Evolutionary conservation across 2,888 invertebrate genomes (phyloP).

Genomic region (Lasiommata megera): DNA sequence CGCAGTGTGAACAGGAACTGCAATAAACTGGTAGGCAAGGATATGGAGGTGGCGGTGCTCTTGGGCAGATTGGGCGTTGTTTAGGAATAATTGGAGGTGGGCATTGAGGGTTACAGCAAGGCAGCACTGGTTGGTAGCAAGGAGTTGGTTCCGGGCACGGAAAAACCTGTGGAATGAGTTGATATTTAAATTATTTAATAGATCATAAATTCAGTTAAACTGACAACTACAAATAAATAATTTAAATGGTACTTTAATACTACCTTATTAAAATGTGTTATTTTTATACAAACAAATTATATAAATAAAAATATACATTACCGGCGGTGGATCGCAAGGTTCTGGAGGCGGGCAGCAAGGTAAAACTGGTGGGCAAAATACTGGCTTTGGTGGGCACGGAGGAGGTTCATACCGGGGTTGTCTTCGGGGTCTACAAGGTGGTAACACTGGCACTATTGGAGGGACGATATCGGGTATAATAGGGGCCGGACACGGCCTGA

Average conservation of each 20-base stretch:
- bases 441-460: constrained; percentile 67
- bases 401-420: constrained; percentile 52
- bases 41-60: constrained; percentile 64
- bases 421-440: constrained; percentile 62
- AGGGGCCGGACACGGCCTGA: constrained; percentile 65
- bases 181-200: too few relatives aligned
- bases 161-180: constrained; percentile 49
- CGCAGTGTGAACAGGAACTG: constrained; percentile 65
- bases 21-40: constrained; percentile 74
- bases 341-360: constrained; percentile 72
- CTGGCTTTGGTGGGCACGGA: constrained; percentile 54
- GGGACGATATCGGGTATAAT: constrained; percentile 62
- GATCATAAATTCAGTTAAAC: too few relatives aligned
- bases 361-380: constrained; percentile 65
- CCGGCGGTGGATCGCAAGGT: constrained; percentile 69
- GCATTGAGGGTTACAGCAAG: constrained; percentile 74
- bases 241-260: too few relatives aligned
- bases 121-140: constrained; percentile 68
- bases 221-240: too few relatives aligned
- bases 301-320: constrained; percentile 37
- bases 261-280: neutral
- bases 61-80: constrained; percentile 70
- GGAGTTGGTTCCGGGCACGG: constrained; percentile 67
- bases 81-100: constrained; percentile 77
- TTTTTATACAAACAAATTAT: neutral